Evolutionary conservation across 2,113 vertebrate species (phyloP).

Genomic region (Mus pahari): DNA sequence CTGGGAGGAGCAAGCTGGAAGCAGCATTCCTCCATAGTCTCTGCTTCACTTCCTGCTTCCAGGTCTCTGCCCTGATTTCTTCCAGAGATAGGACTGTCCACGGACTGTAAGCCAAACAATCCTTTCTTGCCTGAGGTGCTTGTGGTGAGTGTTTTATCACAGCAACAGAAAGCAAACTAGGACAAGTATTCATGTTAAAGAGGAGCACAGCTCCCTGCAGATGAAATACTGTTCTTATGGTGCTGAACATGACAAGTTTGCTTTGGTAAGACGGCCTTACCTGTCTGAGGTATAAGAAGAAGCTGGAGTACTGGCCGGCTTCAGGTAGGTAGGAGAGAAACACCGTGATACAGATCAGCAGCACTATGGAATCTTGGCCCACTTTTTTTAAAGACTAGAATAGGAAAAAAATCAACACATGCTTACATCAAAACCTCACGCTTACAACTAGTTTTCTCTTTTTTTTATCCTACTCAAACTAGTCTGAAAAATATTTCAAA

Average conservation of each 20-base stretch:
- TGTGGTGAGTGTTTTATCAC: background rate
- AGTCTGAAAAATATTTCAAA: background rate
- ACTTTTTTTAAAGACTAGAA: constrained; percentile 92
- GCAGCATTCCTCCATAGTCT: background rate
- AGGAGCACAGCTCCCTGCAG: background rate
- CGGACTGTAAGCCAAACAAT: background rate
- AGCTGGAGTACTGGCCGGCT: constrained; percentile 94
- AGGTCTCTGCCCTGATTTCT: background rate
- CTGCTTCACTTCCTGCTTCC: background rate
- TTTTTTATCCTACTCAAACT: constrained; percentile 1
- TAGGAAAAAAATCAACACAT: background rate
- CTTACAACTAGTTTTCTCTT: background rate
- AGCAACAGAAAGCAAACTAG: background rate
- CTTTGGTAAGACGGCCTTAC: constrained; percentile 76
- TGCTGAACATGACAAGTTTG: background rate
- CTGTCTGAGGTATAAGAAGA: constrained; percentile 94
- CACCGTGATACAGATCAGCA: constrained; percentile 95
- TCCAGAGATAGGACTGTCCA: background rate
- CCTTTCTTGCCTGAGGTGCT: background rate
- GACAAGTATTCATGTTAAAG: background rate
- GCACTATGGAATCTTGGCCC: constrained; percentile 93
- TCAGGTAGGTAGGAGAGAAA: constrained; percentile 94
- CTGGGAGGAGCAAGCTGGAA: background rate
- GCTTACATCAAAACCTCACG: background rate
- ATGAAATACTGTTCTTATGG: background rate